These are phyloP conservation scores for Heliothis virescens DNA, from an alignment of 1,140 invertebrate species.

Conservation along the genomic window DNA sequence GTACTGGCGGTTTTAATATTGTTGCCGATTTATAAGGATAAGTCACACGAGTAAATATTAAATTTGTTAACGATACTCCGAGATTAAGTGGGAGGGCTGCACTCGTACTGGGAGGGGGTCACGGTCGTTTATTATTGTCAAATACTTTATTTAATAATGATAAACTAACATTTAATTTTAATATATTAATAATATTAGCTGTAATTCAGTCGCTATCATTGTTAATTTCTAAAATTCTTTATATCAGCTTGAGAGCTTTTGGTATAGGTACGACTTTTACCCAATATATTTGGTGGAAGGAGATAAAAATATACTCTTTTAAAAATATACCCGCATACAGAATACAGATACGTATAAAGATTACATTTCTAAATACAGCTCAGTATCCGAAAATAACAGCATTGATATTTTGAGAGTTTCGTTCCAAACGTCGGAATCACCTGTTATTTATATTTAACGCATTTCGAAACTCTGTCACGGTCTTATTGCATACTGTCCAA, in stretches of 20 bases:
- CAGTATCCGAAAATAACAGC: constrained; percentile 19
- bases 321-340: background rate
- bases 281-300: too few relatives aligned
- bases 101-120: background rate
- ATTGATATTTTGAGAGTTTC: constrained; percentile 24
- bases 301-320: background rate
- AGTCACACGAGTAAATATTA: constrained; percentile 85
- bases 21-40: constrained; percentile 86
- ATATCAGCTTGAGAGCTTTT: too few relatives aligned
- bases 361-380: constrained; percentile 35
- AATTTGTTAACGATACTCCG: constrained; percentile 84
- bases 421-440: constrained; percentile 37
- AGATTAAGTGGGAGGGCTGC: constrained; percentile 80
- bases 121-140: constrained; percentile 34
- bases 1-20: constrained; percentile 85
- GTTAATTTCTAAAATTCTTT: too few relatives aligned
- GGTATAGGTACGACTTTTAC: too few relatives aligned
- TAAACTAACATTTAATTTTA: background rate
- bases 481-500: constrained; percentile 35
- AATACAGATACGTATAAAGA: constrained; percentile 12
- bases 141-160: background rate
- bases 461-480: constrained; percentile 40
- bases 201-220: too few relatives aligned
- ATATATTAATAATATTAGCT: background rate
- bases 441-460: constrained; percentile 44